Base-by-base conservation (phyloP, 2,888 invertebrate species). In the Meiosimyza decipiens region DNA sequence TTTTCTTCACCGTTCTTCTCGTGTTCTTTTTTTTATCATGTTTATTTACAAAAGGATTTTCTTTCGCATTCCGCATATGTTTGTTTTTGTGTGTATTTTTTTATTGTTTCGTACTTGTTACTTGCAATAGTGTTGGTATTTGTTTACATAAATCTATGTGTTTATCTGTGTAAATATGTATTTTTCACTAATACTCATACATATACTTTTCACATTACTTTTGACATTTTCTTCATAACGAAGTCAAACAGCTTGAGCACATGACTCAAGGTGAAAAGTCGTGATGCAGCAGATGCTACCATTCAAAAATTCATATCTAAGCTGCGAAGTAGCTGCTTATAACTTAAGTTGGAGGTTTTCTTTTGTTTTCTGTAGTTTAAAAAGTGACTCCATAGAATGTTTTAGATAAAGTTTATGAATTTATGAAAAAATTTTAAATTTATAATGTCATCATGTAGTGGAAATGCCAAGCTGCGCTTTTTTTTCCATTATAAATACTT, bases 31-130 rank as follows among this genome's bases (percentile, higher is more conserved):
- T 47, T 63, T 22, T 63, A 16, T 40, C 40, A 7, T 74, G 71
- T 71, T 74, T 62, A 71, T 62, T 62, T 74, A 52, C 33, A 13
- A 54, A 60, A 62, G 59, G 63, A 74, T 71, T 71, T 74, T 64
- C 73, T 71, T 71, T 64, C 64, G 64, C 64, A 55, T 63, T 71
- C 49, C 60, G 12, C 18, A 22, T 51, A 16, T 65, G 65, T 65
- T 51, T 51, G n/a, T 22, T 18, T 50, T 28, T 51, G 9, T 49
- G 51, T 54, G 28, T 51, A 28, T 51, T 54, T 51, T 54, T 54
- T 12, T 54, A 12, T 9, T 18, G 16, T 54, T 54, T 12, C 16
- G 1, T 7, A 12, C 18, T 11, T 54, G 7, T 12, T 3, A 18
- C 18, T 54, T 54, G 16, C 54, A 16, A n/a, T 54, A 54, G 18